Percentiles rank a stretch among this genome's conserved stretches.
Conservation (phyloP, 2,113 vertebrate genomes). For the Psilopsiagon aymara region DNA sequence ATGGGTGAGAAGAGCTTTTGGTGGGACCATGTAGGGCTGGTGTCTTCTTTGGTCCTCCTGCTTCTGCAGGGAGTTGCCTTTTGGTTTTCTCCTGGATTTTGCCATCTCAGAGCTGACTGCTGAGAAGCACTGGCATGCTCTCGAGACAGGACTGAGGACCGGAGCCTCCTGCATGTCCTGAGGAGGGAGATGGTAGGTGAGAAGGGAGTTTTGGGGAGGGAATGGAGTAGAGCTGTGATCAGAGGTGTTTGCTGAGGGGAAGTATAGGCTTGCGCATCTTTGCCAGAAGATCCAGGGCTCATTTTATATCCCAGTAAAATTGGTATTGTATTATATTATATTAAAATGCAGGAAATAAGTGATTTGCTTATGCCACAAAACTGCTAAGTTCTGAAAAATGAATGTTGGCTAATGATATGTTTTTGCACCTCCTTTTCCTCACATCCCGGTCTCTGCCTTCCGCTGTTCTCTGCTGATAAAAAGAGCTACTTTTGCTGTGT, state of each 20-base stretch:
- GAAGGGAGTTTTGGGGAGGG: not conserved
- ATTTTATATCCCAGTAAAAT: not conserved
- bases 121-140: not conserved
- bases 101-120: not conserved
- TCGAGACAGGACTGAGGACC: fast-evolving
- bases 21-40: not conserved
- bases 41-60: not conserved
- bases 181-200: not conserved
- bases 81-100: not conserved
- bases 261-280: not conserved
- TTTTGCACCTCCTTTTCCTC: not conserved
- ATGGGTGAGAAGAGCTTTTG: not conserved
- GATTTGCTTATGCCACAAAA: not conserved
- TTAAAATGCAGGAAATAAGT: not conserved
- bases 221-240: not conserved
- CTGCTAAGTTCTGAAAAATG: not conserved
- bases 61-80: not conserved
- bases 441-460: not conserved
- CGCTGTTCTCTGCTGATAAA: not conserved
- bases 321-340: not conserved
- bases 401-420: not conserved
- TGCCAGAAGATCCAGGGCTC: not conserved
- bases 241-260: fast-evolving
- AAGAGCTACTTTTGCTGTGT: not conserved
- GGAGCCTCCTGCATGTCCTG: not conserved